phyloP scores from a whole-genome alignment of 1,140 invertebrate species.

The Fopius arisanus region DNA sequence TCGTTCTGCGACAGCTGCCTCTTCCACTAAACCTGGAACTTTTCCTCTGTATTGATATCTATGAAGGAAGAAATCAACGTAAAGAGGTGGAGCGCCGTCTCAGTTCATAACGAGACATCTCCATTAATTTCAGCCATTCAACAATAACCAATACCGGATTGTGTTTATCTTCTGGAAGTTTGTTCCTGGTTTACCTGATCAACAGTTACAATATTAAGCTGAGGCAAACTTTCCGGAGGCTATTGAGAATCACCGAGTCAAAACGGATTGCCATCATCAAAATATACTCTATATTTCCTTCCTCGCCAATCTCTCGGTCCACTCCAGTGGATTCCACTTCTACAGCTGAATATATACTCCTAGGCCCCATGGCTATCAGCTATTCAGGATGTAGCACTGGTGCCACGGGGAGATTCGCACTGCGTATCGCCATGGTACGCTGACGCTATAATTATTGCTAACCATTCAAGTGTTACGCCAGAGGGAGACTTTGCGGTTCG shows the following conservation, averaged over 20 bases:
- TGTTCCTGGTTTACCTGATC: neutral
- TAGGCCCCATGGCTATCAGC: constrained; percentile 13
- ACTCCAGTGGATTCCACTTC: neutral
- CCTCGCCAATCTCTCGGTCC: neutral
- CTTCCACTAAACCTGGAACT: constrained; percentile 9
- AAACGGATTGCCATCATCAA: neutral
- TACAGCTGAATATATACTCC: neutral
- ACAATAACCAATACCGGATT: neutral
- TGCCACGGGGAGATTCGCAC: constrained; percentile 17
- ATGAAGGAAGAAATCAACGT: neutral
- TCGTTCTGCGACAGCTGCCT: constrained; percentile 23
- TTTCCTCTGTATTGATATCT: neutral
- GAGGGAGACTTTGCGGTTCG: constrained; percentile 24
- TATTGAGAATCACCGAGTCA: constrained; percentile 8
- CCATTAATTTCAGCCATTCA: neutral
- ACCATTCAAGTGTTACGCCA: constrained; percentile 20
- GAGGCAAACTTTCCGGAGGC: neutral
- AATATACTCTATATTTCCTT: neutral
- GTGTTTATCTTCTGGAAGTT: neutral
- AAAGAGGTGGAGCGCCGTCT: no score
- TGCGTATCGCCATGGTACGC: constrained; percentile 21
- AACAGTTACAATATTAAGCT: neutral
- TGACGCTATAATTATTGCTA: constrained; percentile 28
- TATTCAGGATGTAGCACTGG: constrained; percentile 23
- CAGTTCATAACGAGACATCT: no score